These are phyloP conservation scores for Catharus bicknelli DNA, from an alignment of 2,113 vertebrate species.

Conservation along the genomic window DNA sequence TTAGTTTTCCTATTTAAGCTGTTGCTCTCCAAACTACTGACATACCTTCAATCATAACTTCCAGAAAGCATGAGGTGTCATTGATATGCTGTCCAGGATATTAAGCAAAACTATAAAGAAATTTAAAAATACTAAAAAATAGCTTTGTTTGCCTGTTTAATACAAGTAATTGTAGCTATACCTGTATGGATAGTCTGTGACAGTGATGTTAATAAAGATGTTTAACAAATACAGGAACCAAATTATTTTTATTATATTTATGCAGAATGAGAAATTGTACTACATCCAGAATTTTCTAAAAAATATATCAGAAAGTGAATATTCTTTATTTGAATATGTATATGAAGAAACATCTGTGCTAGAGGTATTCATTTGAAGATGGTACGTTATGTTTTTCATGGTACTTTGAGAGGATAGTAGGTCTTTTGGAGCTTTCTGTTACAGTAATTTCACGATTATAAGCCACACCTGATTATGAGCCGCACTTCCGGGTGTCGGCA, in stretches of 20 bases:
- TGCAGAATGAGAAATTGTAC: background rate
- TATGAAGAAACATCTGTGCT: background rate
- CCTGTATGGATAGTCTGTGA: background rate
- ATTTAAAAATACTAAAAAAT: background rate
- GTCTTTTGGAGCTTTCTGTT: background rate
- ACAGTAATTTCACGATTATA: too few relatives aligned
- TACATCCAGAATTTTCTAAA: background rate
- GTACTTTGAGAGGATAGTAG: background rate
- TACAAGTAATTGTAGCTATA: background rate
- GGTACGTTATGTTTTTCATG: background rate
- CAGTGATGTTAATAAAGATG: background rate
- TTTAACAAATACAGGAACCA: background rate
- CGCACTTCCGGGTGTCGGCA: too few relatives aligned
- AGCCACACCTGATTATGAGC: too few relatives aligned
- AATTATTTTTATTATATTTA: background rate
- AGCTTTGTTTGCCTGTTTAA: background rate
- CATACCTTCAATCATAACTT: background rate
- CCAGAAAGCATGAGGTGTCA: background rate
- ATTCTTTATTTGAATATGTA: background rate
- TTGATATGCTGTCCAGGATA: background rate
- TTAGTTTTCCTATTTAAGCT: background rate
- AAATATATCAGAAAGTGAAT: rapidly evolving
- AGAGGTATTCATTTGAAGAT: background rate
- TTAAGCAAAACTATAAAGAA: background rate
- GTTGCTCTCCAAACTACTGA: background rate